Evolutionary conservation across 2,888 invertebrate species (phyloP).

Genomic region (Galeopsomyia nigrocyanea): DNA sequence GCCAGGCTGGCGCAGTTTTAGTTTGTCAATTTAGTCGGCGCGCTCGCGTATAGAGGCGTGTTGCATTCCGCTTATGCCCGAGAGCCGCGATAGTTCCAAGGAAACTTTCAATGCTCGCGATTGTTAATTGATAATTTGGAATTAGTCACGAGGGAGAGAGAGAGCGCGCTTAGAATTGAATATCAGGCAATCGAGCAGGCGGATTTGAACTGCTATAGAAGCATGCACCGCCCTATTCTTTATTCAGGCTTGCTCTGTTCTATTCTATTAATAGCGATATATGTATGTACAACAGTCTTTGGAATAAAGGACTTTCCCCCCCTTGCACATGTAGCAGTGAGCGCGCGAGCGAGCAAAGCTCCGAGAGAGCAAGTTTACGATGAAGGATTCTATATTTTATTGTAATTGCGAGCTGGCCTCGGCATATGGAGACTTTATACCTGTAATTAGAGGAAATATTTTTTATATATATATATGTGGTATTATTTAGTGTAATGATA

Average conservation of each 20-base stretch:
- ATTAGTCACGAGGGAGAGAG: too few species aligned
- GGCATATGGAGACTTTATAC: slow-evolving; percentile 38
- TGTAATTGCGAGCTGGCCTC: slow-evolving; percentile 42
- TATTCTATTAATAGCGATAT: slow-evolving; percentile 37
- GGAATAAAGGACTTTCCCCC: slow-evolving; percentile 32
- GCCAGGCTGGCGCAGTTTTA: slow-evolving; percentile 10
- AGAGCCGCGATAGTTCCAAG: too few species aligned
- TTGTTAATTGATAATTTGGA: too few species aligned
- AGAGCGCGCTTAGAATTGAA: too few species aligned
- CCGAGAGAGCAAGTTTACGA: slow-evolving; percentile 33
- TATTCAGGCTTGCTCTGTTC: not conserved
- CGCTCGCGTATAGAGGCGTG: not conserved
- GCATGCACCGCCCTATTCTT: slow-evolving; percentile 13
- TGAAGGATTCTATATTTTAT: slow-evolving; percentile 46
- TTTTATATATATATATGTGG: slow-evolving; percentile 37
- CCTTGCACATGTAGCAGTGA: not conserved
- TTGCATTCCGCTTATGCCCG: too few species aligned
- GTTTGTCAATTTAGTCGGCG: slow-evolving; percentile 28
- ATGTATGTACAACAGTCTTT: slow-evolving; percentile 15
- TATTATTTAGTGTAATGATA: slow-evolving; percentile 44
- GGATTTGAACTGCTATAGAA: too few species aligned
- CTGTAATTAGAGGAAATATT: slow-evolving; percentile 40
- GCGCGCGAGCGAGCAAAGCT: slow-evolving; percentile 13
- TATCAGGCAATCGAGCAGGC: too few species aligned
- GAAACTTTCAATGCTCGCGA: too few species aligned